Conservation (phyloP, 2,888 invertebrate species). For the Andrena bucephala region DNA sequence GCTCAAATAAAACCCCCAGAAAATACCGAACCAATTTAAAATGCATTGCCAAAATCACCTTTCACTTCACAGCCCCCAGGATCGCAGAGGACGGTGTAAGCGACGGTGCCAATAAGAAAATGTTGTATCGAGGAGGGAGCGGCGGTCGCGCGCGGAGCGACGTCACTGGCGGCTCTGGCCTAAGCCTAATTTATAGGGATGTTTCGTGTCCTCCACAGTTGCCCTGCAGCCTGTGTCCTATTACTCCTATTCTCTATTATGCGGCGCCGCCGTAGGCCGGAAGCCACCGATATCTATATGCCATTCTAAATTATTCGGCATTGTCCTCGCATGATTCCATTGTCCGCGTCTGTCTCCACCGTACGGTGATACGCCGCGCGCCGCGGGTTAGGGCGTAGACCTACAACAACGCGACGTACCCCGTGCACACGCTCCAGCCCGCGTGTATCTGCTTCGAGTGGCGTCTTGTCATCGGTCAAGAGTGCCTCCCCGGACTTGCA, state of each 20-base stretch:
- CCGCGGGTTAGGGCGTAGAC: conserved; percentile 79
- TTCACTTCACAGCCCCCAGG: too few relatives aligned
- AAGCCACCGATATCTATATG: conserved; percentile 83
- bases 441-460: conserved; percentile 70
- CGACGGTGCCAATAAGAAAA: background rate
- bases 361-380: conserved; percentile 80
- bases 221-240: conserved; percentile 82
- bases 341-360: conserved; percentile 84
- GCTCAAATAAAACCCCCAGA: too few relatives aligned
- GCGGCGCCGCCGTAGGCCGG: conserved; percentile 78
- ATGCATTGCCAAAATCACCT: too few relatives aligned
- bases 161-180: conserved; percentile 40
- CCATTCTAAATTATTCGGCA: conserved; percentile 84
- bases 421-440: conserved; percentile 44
- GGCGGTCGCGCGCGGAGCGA: background rate
- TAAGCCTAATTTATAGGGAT: conserved; percentile 83
- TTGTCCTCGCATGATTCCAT: conserved; percentile 84
- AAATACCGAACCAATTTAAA: too few relatives aligned
- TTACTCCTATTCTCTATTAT: conserved; percentile 84
- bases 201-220: conserved; percentile 84
- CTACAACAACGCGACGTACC: conserved; percentile 68
- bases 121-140: conserved; percentile 32
- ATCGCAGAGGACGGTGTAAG: background rate
- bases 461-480: conserved; percentile 71
- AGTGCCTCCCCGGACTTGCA: conserved; percentile 48